Evolutionary conservation across 2,113 vertebrate species (phyloP), one percentile per base, ranked within the genome.

Genomic region (Crotophaga sulcirostris): DNA sequence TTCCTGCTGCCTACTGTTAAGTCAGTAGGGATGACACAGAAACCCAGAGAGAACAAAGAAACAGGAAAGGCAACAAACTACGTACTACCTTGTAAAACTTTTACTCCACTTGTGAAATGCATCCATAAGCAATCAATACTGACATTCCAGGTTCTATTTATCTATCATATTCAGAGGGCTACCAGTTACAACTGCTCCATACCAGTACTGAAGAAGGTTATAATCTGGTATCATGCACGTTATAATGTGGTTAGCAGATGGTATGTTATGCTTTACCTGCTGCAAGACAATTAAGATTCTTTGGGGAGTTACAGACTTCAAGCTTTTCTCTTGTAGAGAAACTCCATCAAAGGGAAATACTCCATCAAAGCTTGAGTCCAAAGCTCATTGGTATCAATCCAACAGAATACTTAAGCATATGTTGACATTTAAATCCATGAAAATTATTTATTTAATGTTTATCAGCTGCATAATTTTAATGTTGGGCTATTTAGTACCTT

Each of bases 191-290:
- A 26, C 40, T 44, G 42, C 28, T 19, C 6, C 20, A 11, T 25
- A 66, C 10, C 40, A 40, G 52, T 3, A 10, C 0, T 52, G 47
- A 51, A 83, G 23, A 59, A 18, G 31, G 29, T n/a, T 21, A 84
- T 2, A 73, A 8, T 1, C 9, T 66, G 36, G 24, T 19, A 58
- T 24, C 19, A 12, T 1, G 29, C 20, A 36, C 0, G 0, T 13
- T 58, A 14, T 1, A 29, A 28, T 4, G 34, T 10, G 34, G 16
- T 0, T 38, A 6, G 21, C 21, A 55, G 33, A 40, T 28, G 17
- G 38, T 19, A 56, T 16, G 33, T 60, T 34, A 16, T 33, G 26
- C 62, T 56, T 60, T 11, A 73, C n/a, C 34, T 45, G 59, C 55
- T 82, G 54, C 51, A 64, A 34, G 51, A 23, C 26, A 64, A 11